A percentile compares a stretch with the other conserved stretches of the same genome.
phyloP scores from a whole-genome alignment of 2,113 vertebrate species.

The Crotalus helleri region DNA sequence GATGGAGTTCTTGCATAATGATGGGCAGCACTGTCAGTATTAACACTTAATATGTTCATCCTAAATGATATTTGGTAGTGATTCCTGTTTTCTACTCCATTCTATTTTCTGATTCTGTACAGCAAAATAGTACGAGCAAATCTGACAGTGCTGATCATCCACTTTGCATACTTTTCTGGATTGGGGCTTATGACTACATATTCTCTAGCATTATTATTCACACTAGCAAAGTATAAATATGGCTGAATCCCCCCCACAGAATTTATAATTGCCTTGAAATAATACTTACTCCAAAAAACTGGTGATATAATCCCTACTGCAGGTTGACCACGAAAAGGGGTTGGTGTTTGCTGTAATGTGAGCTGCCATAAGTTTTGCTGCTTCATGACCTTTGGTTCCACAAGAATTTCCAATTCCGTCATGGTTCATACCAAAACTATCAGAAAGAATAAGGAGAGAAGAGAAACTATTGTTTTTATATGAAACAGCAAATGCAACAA shows the following conservation, averaged over 20 bases:
- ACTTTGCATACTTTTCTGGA: neutral
- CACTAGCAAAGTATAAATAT: neutral
- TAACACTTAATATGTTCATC: neutral
- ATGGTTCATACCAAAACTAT: constrained; percentile 99
- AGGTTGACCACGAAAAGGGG: constrained; percentile 98
- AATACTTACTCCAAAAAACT: constrained; percentile 99
- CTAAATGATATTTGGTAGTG: neutral
- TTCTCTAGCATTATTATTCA: constrained; percentile 8
- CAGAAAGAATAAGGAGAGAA: constrained; percentile 61
- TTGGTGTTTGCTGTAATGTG: constrained; percentile 99
- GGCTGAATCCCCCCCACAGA: constrained; percentile 40
- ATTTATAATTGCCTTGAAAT: constrained; percentile 57
- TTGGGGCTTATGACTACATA: neutral
- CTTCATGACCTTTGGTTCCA: constrained; percentile 97
- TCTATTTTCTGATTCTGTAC: neutral
- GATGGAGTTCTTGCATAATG: constrained; percentile 19
- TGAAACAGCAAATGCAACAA: constrained; percentile 35
- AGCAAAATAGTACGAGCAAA: neutral
- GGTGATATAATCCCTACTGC: constrained; percentile 99
- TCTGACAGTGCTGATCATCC: neutral
- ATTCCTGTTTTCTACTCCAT: neutral
- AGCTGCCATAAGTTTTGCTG: constrained; percentile 98
- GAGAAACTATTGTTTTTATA: constrained; percentile 48
- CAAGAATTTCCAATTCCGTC: constrained; percentile 98
- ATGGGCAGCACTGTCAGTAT: neutral